phyloP scores from a whole-genome alignment of 2,797 vertebrate species.

The Amazona finschi region DNA sequence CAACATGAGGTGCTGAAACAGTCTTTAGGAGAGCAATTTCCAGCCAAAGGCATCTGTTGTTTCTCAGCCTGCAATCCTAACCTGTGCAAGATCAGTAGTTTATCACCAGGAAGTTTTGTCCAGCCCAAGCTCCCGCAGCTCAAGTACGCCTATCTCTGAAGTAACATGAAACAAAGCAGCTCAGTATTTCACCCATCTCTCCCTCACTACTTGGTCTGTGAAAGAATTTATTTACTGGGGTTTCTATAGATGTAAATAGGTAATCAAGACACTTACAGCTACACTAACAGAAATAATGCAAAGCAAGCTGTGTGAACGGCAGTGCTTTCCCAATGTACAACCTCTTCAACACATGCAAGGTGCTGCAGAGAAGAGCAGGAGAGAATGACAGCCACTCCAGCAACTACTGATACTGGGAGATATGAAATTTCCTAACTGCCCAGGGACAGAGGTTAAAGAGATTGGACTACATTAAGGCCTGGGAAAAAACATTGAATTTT shows the following conservation, averaged over 20 bases:
- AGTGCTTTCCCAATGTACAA: not conserved
- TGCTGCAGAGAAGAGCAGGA: not conserved
- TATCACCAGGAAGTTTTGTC: not conserved
- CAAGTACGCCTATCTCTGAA: not conserved
- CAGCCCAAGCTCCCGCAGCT: not conserved
- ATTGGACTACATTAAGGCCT: not conserved
- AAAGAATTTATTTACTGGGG: not conserved
- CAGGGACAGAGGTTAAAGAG: not conserved
- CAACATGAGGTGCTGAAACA: not conserved
- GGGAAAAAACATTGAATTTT: not conserved
- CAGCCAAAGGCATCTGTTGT: not conserved
- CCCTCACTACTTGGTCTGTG: not conserved
- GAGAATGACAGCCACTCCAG: not conserved
- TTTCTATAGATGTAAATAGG: not conserved
- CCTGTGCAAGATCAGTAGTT: not conserved
- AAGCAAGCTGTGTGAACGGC: not conserved
- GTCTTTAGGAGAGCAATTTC: not conserved
- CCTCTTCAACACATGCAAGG: not conserved
- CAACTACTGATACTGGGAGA: not conserved
- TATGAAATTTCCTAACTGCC: not conserved
- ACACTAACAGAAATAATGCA: not conserved
- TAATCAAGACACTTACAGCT: not conserved
- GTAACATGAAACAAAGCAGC: not conserved
- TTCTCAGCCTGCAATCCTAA: not conserved
- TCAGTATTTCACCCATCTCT: not conserved